phyloP scores from a whole-genome alignment of 1,140 invertebrate genomes.

The Octopus sinensis region DNA sequence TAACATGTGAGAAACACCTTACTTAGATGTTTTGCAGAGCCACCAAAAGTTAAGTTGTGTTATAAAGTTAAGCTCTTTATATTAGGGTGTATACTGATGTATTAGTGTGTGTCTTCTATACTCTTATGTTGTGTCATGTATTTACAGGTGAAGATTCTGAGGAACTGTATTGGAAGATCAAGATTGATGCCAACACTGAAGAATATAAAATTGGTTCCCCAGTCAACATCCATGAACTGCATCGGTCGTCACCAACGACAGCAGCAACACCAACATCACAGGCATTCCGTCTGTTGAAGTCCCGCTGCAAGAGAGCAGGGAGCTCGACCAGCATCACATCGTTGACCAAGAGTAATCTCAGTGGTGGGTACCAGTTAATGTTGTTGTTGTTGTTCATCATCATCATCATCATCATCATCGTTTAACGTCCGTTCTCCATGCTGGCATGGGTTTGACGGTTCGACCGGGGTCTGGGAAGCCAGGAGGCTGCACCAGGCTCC shows the following conservation, averaged over 20 bases:
- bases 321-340: no score
- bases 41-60: no score
- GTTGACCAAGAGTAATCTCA: neutral
- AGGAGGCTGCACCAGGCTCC: no score
- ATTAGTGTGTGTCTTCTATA: no score
- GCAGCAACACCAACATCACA: neutral
- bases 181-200: slow-evolving; percentile 44
- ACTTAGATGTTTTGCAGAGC: no score
- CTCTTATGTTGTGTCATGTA: neutral
- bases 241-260: neutral
- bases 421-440: no score
- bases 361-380: neutral
- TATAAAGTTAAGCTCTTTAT: no score
- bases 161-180: slow-evolving; percentile 51
- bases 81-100: no score
- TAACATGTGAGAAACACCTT: no score
- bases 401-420: no score
- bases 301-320: neutral
- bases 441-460: no score
- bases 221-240: slow-evolving; percentile 28
- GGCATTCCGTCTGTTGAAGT: neutral
- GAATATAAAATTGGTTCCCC: slow-evolving; percentile 56
- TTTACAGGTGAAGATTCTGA: slow-evolving; percentile 31
- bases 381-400: neutral
- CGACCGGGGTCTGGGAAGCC: no score